Evolutionary conservation across 2,888 invertebrate species (phyloP).

Genomic region (Tholera decimalis): DNA sequence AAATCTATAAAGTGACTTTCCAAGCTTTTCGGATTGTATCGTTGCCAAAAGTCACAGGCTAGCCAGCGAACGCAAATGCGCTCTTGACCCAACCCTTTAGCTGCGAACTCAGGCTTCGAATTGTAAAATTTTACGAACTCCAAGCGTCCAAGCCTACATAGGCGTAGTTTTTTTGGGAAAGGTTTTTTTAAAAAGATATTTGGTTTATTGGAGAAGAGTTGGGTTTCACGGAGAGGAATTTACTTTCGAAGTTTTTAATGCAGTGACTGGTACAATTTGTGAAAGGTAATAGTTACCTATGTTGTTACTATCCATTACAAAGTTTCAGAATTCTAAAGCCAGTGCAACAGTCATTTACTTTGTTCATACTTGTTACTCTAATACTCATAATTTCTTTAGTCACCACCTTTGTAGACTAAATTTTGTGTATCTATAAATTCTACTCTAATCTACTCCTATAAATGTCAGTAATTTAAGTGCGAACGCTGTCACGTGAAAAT

Average conservation of each 20-base stretch:
- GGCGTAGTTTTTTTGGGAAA: slow-evolving; percentile 5
- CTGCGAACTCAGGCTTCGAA: slow-evolving; percentile 2
- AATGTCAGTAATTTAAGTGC: too few species aligned
- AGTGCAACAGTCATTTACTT: too few species aligned
- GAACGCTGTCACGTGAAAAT: too few species aligned
- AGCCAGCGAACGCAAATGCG: slow-evolving; percentile 12
- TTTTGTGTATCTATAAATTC: too few species aligned
- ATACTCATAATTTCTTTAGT: too few species aligned
- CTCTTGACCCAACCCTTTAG: slow-evolving; percentile 36
- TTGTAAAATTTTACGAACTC: slow-evolving; percentile 22
- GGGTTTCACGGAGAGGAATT: background rate
- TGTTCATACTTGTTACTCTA: too few species aligned
- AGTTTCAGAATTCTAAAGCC: background rate
- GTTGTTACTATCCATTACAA: background rate
- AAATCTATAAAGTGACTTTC: slow-evolving; percentile 7
- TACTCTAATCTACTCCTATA: too few species aligned
- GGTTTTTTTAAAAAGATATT: background rate
- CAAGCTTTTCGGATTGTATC: slow-evolving; percentile 25
- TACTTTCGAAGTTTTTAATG: background rate
- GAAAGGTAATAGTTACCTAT: too few species aligned
- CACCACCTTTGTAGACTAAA: too few species aligned
- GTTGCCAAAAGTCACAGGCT: slow-evolving; percentile 44
- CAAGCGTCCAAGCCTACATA: slow-evolving; percentile 20
- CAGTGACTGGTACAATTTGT: background rate
- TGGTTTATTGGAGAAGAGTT: background rate